A percentile compares a stretch with the other conserved stretches of the same genome.
Conservation (phyloP, 2,113 vertebrate genomes). For the Perca schrenkii region DNA sequence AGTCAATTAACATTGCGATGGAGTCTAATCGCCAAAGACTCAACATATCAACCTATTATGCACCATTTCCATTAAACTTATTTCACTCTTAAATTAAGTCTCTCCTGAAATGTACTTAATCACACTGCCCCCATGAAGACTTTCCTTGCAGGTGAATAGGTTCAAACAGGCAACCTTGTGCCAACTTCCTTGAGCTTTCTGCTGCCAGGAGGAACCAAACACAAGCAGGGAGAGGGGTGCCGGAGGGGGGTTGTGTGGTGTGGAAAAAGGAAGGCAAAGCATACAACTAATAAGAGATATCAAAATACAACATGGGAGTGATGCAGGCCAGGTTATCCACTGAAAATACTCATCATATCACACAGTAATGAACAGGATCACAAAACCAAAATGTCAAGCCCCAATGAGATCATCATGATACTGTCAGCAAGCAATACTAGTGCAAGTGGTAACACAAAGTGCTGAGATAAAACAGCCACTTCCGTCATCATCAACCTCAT, state of each 20-base stretch:
- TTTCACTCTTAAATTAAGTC: too few relatives aligned
- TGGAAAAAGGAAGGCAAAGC: neutral
- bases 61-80: too few relatives aligned
- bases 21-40: too few relatives aligned
- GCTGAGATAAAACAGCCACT: constrained; percentile 5
- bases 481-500: neutral
- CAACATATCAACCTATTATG: too few relatives aligned
- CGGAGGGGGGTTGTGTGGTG: neutral
- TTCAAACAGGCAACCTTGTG: constrained; percentile 13
- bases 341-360: neutral
- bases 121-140: neutral
- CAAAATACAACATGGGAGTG: neutral
- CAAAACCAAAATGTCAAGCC: constrained; percentile 5
- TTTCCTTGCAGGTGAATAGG: constrained; percentile 2
- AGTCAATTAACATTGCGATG: too few relatives aligned
- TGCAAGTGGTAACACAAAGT: neutral
- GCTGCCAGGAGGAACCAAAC: neutral
- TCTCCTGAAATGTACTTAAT: neutral
- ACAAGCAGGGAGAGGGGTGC: constrained; percentile 7
- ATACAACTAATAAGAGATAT: neutral
- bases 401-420: neutral
- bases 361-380: neutral
- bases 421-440: neutral
- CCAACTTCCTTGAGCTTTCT: constrained; percentile 12
- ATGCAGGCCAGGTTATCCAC: neutral